Conservation (phyloP, 2,113 vertebrate species). For the Eubucco bourcierii region DNA sequence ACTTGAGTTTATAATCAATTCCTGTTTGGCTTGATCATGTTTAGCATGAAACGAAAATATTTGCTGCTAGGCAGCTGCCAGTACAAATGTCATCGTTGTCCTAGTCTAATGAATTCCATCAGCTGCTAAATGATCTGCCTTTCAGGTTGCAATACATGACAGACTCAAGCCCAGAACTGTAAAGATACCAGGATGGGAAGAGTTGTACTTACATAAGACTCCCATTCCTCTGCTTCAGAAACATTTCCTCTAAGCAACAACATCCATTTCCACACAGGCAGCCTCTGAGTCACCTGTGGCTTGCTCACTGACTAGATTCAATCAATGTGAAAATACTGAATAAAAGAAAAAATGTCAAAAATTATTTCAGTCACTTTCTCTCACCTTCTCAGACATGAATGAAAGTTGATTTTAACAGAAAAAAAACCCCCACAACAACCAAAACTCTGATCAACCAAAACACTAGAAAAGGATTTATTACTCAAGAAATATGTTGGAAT, state of each 20-base stretch:
- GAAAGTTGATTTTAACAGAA: not conserved
- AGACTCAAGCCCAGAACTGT: not conserved
- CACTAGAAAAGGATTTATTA: not conserved
- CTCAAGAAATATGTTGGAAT: not conserved
- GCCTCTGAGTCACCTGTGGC: not conserved
- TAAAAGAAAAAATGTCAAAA: not conserved
- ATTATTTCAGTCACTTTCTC: not conserved
- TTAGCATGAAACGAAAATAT: conserved; percentile 64
- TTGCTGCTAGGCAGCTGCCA: conserved; percentile 49
- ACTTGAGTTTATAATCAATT: conserved; percentile 74
- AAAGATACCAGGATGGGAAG: not conserved
- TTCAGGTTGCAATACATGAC: conserved; percentile 32
- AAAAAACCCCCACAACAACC: not conserved
- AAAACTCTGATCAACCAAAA: too few species aligned
- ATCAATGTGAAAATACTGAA: not conserved
- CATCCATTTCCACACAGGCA: not conserved
- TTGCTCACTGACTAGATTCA: not conserved
- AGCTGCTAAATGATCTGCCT: conserved; percentile 61
- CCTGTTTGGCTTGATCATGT: conserved; percentile 66
- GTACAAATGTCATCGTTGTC: conserved; percentile 56
- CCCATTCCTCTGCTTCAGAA: not conserved
- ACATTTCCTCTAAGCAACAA: not conserved
- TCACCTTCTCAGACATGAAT: not conserved
- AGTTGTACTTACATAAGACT: not conserved
- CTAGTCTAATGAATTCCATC: conserved; percentile 58